These are phyloP conservation scores for Oophaga sylvatica DNA, from an alignment of 2,797 vertebrate genomes.

Conservation along the genomic window DNA sequence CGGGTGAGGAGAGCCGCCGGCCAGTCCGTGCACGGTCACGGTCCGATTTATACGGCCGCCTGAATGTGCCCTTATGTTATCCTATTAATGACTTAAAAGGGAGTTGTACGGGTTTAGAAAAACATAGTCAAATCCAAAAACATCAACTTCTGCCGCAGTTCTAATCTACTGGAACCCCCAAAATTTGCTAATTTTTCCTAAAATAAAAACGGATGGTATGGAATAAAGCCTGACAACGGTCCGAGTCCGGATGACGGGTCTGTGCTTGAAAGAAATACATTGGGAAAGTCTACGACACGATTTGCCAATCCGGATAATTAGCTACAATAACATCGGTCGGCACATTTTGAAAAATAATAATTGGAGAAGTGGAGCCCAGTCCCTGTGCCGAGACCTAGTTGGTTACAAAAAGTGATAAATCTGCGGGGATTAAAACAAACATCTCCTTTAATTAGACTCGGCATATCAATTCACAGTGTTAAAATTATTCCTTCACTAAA, in stretches of 20 bases:
- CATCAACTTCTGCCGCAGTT: neutral
- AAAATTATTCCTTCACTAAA: constrained; percentile 66
- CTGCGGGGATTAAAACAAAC: constrained; percentile 57
- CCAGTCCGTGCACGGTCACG: too few species aligned
- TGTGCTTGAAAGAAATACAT: constrained; percentile 55
- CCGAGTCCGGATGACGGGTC: neutral
- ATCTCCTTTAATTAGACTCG: constrained; percentile 66
- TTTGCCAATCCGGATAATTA: constrained; percentile 42
- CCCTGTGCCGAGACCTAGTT: constrained; percentile 2
- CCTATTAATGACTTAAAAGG: too few species aligned
- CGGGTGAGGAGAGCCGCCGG: too few species aligned
- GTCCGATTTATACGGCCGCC: too few species aligned
- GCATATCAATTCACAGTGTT: constrained; percentile 60
- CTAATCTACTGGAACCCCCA: neutral
- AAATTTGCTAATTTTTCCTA: neutral
- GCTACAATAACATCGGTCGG: constrained; percentile 38
- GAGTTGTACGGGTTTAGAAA: too few species aligned
- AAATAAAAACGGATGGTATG: neutral
- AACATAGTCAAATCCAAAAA: too few species aligned
- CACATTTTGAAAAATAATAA: constrained; percentile 31
- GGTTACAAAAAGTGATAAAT: constrained; percentile 53
- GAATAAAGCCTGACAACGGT: neutral
- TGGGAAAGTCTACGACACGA: constrained; percentile 57
- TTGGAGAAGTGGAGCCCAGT: constrained; percentile 2
- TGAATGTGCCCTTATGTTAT: too few species aligned